Conservation (phyloP, 2,113 vertebrate genomes). For the Dicentrarchus labrax region DNA sequence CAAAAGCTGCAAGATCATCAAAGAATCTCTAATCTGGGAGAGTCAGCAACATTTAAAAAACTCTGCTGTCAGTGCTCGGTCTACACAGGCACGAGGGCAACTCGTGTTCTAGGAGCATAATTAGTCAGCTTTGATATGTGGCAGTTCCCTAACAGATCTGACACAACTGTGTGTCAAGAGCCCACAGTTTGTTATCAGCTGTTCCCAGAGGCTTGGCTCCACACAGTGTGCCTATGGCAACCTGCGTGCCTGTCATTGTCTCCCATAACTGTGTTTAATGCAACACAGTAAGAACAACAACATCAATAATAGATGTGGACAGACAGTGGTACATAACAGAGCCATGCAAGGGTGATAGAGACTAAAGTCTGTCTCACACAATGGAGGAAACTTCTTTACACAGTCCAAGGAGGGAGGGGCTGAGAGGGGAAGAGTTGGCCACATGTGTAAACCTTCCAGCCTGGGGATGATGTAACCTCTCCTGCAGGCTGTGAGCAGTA, state of each 20-base stretch:
- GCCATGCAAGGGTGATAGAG: neutral
- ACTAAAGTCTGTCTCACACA: neutral
- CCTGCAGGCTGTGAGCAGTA: slow-evolving; percentile 31
- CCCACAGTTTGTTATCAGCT: slow-evolving; percentile 74
- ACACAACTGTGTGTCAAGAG: slow-evolving; percentile 41
- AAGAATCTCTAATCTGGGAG: slow-evolving; percentile 9
- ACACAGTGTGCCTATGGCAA: slow-evolving; percentile 74
- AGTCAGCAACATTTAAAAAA: slow-evolving; percentile 19
- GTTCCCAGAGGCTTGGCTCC: slow-evolving; percentile 67
- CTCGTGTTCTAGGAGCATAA: slow-evolving; percentile 1
- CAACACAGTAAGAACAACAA: slow-evolving; percentile 65
- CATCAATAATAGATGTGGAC: slow-evolving; percentile 82
- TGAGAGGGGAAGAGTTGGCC: slow-evolving; percentile 45
- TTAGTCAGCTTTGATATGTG: slow-evolving; percentile 48
- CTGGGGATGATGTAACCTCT: slow-evolving; percentile 65
- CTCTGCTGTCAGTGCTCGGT: neutral
- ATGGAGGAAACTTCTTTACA: slow-evolving; percentile 30
- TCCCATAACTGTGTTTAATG: slow-evolving; percentile 60
- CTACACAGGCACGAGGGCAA: neutral
- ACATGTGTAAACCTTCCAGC: slow-evolving; percentile 62
- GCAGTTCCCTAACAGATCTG: slow-evolving; percentile 48
- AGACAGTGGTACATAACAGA: slow-evolving; percentile 51
- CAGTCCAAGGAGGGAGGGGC: slow-evolving; percentile 33
- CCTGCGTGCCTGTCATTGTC: slow-evolving; percentile 68
- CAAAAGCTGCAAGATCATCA: slow-evolving; percentile 35